Evolutionary conservation across 1,140 invertebrate genomes (phyloP).

Genomic region (Stratiolaelaps scimitus): DNA sequence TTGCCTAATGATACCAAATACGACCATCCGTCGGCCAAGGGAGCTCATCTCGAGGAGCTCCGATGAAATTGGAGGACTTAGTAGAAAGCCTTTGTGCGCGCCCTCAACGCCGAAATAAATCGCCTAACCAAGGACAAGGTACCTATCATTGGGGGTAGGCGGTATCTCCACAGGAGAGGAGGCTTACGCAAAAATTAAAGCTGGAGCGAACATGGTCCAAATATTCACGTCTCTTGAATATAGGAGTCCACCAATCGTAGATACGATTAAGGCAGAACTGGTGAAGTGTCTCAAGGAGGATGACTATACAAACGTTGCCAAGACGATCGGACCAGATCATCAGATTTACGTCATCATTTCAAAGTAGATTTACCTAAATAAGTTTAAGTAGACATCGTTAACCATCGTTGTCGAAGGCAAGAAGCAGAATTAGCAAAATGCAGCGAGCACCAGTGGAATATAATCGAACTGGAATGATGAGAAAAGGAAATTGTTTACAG

Average conservation of each 20-base stretch:
- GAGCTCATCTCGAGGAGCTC: constrained; percentile 42
- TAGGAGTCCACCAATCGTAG: constrained; percentile 61
- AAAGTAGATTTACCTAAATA: not conserved
- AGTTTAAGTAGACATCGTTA: not conserved
- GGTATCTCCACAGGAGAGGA: constrained; percentile 68
- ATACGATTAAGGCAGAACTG: constrained; percentile 69
- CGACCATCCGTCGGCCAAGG: constrained; percentile 59
- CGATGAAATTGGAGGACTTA: constrained; percentile 68
- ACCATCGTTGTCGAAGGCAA: not conserved
- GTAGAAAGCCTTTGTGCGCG: constrained; percentile 66
- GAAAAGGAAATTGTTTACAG: no score
- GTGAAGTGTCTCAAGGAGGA: constrained; percentile 44
- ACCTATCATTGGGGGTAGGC: constrained; percentile 71
- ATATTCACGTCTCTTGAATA: constrained; percentile 77
- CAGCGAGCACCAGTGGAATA: no score
- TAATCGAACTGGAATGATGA: no score
- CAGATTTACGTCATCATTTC: constrained; percentile 8
- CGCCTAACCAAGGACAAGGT: constrained; percentile 58
- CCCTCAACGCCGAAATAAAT: constrained; percentile 77
- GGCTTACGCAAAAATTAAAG: constrained; percentile 80
- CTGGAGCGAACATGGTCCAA: constrained; percentile 75
- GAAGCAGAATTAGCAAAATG: no score
- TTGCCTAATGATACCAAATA: constrained; percentile 88
- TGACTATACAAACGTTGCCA: constrained; percentile 39
- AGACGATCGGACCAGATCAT: constrained; percentile 42